phyloP scores from a whole-genome alignment of 2,888 invertebrate genomes.

The Charanyca ferruginea region DNA sequence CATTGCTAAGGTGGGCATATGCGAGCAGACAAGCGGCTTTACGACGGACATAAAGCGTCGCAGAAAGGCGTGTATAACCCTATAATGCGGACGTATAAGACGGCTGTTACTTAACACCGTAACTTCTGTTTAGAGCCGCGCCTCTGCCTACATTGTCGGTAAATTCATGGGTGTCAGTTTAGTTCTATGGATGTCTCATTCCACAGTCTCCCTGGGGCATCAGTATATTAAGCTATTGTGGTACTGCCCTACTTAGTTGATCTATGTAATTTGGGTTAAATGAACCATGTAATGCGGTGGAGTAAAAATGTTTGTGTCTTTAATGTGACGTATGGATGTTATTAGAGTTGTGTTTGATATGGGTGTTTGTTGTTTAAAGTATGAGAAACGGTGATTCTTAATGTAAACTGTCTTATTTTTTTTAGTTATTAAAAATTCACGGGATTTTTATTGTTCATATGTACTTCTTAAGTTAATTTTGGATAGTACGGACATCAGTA shows the following conservation, averaged over 20 bases:
- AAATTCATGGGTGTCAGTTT: constrained; percentile 80
- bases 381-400: neutral
- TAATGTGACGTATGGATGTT: constrained; percentile 42
- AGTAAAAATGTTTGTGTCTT: constrained; percentile 59
- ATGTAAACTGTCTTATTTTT: neutral
- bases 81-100: constrained; percentile 71
- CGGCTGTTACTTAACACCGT: constrained; percentile 84
- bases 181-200: constrained; percentile 75
- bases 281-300: constrained; percentile 58
- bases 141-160: constrained; percentile 77
- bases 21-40: constrained; percentile 78
- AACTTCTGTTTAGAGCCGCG: constrained; percentile 83
- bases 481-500: too few species aligned
- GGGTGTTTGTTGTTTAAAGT: constrained; percentile 34
- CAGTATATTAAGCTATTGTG: constrained; percentile 69
- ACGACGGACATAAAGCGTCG: constrained; percentile 80
- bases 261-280: constrained; percentile 69
- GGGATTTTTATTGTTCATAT: too few species aligned
- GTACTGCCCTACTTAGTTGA: constrained; percentile 65
- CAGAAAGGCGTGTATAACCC: constrained; percentile 71
- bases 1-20: constrained; percentile 75
- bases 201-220: constrained; percentile 66
- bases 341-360: constrained; percentile 18
- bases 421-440: too few species aligned
- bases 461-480: too few species aligned